Percentiles rank a stretch among this genome's conserved stretches.
Evolutionary conservation across 2,888 invertebrate species (phyloP).

Genomic region (Dioctria linearis): DNA sequence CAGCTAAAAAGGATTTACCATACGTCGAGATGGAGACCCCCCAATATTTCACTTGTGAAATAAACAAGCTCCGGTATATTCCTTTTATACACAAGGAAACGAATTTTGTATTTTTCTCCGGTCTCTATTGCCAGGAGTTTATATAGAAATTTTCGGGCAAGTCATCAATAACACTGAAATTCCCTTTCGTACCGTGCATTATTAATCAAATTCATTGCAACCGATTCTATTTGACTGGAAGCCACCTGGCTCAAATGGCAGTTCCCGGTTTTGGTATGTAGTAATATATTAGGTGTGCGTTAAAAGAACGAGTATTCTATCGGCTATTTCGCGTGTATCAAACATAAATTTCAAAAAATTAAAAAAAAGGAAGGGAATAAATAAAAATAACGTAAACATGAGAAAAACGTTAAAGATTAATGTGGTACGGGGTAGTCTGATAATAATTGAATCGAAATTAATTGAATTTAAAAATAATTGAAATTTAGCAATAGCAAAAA

Average conservation of each 20-base stretch:
- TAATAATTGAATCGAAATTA: no score
- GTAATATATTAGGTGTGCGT: slow-evolving; percentile 1
- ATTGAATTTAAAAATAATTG: no score
- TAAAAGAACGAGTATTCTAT: slow-evolving; percentile 3
- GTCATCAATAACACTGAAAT: slow-evolving; percentile 35
- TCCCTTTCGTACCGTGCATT: slow-evolving; percentile 37
- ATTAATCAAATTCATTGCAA: slow-evolving; percentile 42
- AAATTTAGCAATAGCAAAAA: no score
- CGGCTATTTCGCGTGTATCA: slow-evolving; percentile 34
- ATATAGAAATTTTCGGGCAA: slow-evolving; percentile 40
- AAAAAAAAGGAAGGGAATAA: no score
- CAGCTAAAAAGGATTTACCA: slow-evolving; percentile 29
- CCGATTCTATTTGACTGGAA: slow-evolving; percentile 34
- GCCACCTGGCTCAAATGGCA: slow-evolving; percentile 17
- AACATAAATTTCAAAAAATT: slow-evolving; percentile 8
- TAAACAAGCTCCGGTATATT: slow-evolving; percentile 8
- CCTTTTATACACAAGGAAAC: slow-evolving; percentile 5
- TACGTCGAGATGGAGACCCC: slow-evolving; percentile 10
- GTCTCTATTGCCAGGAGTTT: slow-evolving; percentile 14
- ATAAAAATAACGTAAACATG: no score
- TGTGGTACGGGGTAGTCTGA: no score
- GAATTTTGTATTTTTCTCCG: slow-evolving; percentile 20
- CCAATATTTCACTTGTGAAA: slow-evolving; percentile 37
- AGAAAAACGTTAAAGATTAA: no score
- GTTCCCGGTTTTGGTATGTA: not conserved